Evolutionary conservation across 2,888 invertebrate species (phyloP).

Genomic region (Galeopsomyia nigrocyanea): DNA sequence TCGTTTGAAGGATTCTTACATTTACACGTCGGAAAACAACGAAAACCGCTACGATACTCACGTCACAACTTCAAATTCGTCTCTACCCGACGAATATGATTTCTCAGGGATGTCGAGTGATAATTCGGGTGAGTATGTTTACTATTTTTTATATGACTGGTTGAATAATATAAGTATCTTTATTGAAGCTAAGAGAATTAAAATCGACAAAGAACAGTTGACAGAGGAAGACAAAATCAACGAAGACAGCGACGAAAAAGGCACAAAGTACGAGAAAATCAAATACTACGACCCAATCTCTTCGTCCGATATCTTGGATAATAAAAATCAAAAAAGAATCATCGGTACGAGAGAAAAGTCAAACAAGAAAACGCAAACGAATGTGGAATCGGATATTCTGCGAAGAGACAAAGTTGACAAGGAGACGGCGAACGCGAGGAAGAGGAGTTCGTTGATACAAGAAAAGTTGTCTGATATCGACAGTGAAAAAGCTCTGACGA

Average conservation of each 20-base stretch:
- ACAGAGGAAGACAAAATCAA: constrained; percentile 32
- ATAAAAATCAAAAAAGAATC: no score
- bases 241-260: constrained; percentile 39
- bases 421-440: constrained; percentile 33
- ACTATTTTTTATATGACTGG: not conserved
- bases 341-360: not conserved
- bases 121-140: constrained; percentile 11
- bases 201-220: not conserved
- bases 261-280: not conserved
- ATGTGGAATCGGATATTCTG: constrained; percentile 1
- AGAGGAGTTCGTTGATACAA: constrained; percentile 12
- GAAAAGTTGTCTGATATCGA: not conserved
- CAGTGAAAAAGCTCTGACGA: not conserved
- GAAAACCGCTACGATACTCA: constrained; percentile 21
- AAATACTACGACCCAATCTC: not conserved
- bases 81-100: constrained; percentile 8
- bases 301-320: no score
- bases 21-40: constrained; percentile 38
- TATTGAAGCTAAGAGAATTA: not conserved
- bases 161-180: not conserved
- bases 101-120: constrained; percentile 20
- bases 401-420: constrained; percentile 27
- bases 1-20: constrained; percentile 32
- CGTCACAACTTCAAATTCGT: constrained; percentile 4
- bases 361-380: not conserved